Conservation (phyloP, 1,140 invertebrate species). For the Oncopodura yosiiana region DNA sequence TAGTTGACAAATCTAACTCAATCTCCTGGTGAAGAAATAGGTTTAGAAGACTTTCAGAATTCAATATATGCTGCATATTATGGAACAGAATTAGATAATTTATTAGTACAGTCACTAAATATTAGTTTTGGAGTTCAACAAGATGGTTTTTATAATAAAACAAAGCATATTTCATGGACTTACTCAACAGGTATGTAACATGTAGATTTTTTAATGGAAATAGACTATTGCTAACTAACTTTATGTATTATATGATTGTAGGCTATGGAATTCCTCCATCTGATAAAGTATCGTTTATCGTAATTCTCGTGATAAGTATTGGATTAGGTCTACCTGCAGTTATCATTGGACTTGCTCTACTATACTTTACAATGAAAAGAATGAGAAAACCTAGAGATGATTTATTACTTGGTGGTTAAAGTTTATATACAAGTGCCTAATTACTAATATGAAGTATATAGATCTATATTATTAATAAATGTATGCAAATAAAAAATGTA, state of each 20-base stretch:
- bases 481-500: no score
- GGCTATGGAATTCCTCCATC: slow-evolving; percentile 27
- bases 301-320: slow-evolving; percentile 23
- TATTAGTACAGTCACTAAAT: slow-evolving; percentile 20
- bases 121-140: slow-evolving; percentile 29
- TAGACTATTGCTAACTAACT: not conserved
- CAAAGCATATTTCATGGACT: slow-evolving; percentile 21
- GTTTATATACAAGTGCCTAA: not conserved
- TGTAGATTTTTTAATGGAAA: not conserved
- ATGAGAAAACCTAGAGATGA: slow-evolving; percentile 22
- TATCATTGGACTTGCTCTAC: slow-evolving; percentile 22
- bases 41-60: slow-evolving; percentile 6
- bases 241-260: slow-evolving; percentile 4
- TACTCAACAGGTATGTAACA: not conserved
- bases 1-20: no score
- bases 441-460: no score
- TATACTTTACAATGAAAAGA: slow-evolving; percentile 19
- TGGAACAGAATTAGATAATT: slow-evolving; percentile 11
- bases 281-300: slow-evolving; percentile 25
- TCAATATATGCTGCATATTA: slow-evolving; percentile 20
- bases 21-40: not conserved
- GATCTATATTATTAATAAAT: no score
- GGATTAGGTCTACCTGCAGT: slow-evolving; percentile 32
- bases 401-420: slow-evolving; percentile 22
- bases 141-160: slow-evolving; percentile 32